Evolutionary conservation across 2,888 invertebrate species (phyloP), one percentile per base, ranked within the genome.

Genomic region (Lycaena phlaeas): DNA sequence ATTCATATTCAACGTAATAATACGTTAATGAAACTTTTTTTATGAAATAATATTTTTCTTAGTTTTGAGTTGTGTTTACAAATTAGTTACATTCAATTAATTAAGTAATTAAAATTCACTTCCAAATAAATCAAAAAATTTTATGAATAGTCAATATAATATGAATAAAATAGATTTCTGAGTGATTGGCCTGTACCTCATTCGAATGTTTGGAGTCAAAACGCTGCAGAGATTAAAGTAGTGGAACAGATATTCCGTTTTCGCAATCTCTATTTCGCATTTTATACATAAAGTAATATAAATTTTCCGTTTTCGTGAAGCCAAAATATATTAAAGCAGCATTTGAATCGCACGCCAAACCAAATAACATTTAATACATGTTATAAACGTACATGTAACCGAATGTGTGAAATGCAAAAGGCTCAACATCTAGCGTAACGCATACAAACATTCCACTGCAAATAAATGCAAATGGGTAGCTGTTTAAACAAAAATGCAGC

Each of bases 401-500:
- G 50, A 53, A 55, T 57, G 56, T 50, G 55, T 57, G 56, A 61
- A 59, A 68, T 64, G 56, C 54, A 59, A 56, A 57, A 61, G 56
- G 56, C 54, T 61, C 59, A 56, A 50, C 53, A 54, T 61, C 56
- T 59, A 61, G 55, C 59, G 54, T 45, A 44, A 44, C 42, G 45
- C 48, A 50, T 42, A 42, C 46, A 46, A 48, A 48, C 45, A 54
- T 49, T 50, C 43, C 49, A 47, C 46, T 54, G 59, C 53, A 56
- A 53, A 53, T 57, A 61, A 57, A 64, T 58, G 57, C 54, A 66
- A 64, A 69, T 64, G 60, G 53, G 60, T 61, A 61, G 59, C 60
- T 64, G 64, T 65, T 59, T 58, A 58, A 61, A 62, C 65, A 68
- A 68, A 67, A 65, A 65, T 64, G 55, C 54, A 51, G 59, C 59